Base-by-base conservation (phyloP, 1,140 invertebrate species). In the Drosophila triauraria region DNA sequence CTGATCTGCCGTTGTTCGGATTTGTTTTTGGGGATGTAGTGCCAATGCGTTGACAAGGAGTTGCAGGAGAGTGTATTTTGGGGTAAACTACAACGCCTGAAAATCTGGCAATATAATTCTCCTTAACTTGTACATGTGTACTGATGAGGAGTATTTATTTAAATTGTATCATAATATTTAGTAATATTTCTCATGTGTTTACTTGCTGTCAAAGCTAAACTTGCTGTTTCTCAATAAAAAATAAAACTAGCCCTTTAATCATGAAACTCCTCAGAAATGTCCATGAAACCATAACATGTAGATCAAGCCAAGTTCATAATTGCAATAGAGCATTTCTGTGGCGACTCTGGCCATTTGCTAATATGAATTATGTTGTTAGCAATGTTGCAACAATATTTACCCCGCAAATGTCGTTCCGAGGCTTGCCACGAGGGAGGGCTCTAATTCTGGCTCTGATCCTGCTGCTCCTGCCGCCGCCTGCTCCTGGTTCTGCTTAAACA, bases 331-430 rank as follows among this genome's bases (percentile, higher is more conserved):
- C 59, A 75, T 64, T 56, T n/a, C 13, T 9, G 15, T 17, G 23
- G 23, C 72, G 70, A 38, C 38, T 48, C 25, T 10, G 9, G 20
- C 13, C 0, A 17, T 38, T 47, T 23, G 70, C 50, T 75, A 47
- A 75, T 60, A 44, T 80, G 47, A 70, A 78, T 64, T 79, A 78
- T 74, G 61, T 61, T 62, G 58, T 44, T 43, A 42, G 48, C 46
- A 58, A 62, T 78, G 46, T 74, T 76, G 77, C 77, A 84, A 83
- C 57, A 70, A 58, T 64, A 78, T 85, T 80, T 86, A 43, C 72
- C 46, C 27, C 59, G 35, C 50, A 56, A 76, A 47, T 50, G 25
- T 40, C 57, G 35, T 60, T 53, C 38, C 72, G 67, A 56, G 32
- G 54, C 78, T 62, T 60, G 44, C 46, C 59, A 58, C 51, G 25